These are phyloP conservation scores for Phaethon lepturus DNA, from an alignment of 2,113 vertebrate species.

Conservation along the genomic window DNA sequence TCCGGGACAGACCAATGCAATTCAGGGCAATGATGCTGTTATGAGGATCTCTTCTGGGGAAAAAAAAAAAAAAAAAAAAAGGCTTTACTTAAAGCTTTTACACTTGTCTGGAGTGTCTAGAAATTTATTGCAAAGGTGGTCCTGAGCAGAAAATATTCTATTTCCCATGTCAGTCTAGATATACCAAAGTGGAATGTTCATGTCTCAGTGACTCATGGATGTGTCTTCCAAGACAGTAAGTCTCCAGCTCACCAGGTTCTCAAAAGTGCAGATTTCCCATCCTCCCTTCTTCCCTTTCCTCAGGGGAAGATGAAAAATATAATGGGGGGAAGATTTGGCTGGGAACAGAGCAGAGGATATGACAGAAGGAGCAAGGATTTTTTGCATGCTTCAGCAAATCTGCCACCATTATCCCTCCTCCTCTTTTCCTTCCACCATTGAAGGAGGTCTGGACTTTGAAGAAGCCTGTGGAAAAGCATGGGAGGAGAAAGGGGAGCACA, in stretches of 20 bases:
- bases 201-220: background rate
- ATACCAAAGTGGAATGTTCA: background rate
- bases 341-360: background rate
- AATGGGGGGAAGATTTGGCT: background rate
- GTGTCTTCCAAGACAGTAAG: background rate
- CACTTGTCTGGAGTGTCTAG: background rate
- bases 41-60: background rate
- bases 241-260: background rate
- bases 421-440: background rate
- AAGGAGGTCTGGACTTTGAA: background rate
- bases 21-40: background rate
- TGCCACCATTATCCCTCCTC: background rate
- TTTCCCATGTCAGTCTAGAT: background rate
- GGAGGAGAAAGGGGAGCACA: background rate
- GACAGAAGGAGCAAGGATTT: background rate
- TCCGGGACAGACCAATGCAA: background rate
- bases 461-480: background rate
- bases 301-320: background rate
- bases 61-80: no score
- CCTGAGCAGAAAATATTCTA: background rate
- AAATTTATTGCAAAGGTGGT: background rate
- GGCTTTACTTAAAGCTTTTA: background rate
- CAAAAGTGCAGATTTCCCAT: background rate
- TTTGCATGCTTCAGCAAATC: background rate
- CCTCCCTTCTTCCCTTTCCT: background rate